A percentile compares a stretch with the other conserved stretches of the same genome.
Evolutionary conservation across 2,113 vertebrate species (phyloP).

Genomic region (Anoplopoma fimbria): DNA sequence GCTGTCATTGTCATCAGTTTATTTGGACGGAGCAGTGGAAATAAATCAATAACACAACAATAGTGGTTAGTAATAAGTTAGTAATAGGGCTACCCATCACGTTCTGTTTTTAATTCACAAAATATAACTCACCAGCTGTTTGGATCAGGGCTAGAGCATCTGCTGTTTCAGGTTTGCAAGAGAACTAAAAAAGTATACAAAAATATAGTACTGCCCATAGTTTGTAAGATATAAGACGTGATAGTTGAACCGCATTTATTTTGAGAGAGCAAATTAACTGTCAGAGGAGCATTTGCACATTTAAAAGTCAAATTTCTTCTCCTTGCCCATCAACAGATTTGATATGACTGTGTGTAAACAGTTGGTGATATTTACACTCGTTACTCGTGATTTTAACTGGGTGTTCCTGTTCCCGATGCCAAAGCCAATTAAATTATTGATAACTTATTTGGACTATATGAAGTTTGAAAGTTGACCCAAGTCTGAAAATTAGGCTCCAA

Average conservation of each 20-base stretch:
- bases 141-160: too few species aligned
- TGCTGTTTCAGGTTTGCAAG: neutral
- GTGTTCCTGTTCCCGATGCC: conserved; percentile 14
- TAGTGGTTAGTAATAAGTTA: too few species aligned
- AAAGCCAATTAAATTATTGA: neutral
- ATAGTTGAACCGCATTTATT: neutral
- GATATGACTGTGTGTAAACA: conserved; percentile 47
- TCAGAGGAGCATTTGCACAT: neutral
- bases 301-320: conserved; percentile 13
- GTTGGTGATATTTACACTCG: conserved; percentile 51
- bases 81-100: too few species aligned
- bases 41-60: too few species aligned
- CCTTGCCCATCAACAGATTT: conserved; percentile 29
- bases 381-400: conserved; percentile 29
- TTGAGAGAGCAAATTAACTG: neutral
- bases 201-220: neutral
- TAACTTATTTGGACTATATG: neutral
- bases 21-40: too few species aligned
- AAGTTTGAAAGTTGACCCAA: neutral
- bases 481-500: neutral
- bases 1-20: too few species aligned
- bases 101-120: too few species aligned
- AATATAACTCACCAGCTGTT: too few species aligned
- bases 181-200: neutral
- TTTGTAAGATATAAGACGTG: neutral